These are phyloP conservation scores for Echinarachnius parma DNA, from an alignment of 53 echinoderm and acorn worm genomes.

Conservation along the genomic window DNA sequence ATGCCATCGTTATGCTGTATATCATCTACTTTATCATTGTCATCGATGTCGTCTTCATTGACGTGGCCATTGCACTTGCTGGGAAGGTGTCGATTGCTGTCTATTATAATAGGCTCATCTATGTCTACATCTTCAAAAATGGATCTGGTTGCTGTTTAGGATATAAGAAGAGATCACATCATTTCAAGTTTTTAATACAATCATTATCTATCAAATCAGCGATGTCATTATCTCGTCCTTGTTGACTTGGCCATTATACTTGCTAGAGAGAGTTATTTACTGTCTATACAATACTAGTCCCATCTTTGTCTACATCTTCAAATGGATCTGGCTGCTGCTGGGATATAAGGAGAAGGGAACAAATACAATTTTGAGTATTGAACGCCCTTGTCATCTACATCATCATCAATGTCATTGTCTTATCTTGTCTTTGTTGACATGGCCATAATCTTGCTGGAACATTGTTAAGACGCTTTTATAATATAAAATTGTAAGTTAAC, in stretches of 20 bases:
- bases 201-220: not conserved
- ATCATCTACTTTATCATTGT: conserved; percentile 3
- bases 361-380: too few relatives aligned
- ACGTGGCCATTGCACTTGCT: conserved; percentile 56
- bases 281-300: conserved; percentile 3
- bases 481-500: too few relatives aligned
- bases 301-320: conserved; percentile 27
- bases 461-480: too few relatives aligned
- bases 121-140: conserved; percentile 33
- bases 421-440: too few relatives aligned
- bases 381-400: too few relatives aligned
- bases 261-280: conserved; percentile 18
- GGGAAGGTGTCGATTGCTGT: conserved; percentile 6
- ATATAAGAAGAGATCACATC: not conserved
- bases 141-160: conserved; percentile 28
- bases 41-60: conserved; percentile 2
- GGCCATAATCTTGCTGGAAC: too few relatives aligned
- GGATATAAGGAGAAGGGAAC: too few relatives aligned
- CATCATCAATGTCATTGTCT: too few relatives aligned
- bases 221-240: not conserved
- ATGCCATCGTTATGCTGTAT: not conserved
- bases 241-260: conserved; percentile 46
- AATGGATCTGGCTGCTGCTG: conserved; percentile 42
- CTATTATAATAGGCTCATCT: conserved; percentile 7
- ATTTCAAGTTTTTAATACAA: not conserved